Conservation (phyloP, 92 coral and sea anemone species). For the Nematostella vectensis region DNA sequence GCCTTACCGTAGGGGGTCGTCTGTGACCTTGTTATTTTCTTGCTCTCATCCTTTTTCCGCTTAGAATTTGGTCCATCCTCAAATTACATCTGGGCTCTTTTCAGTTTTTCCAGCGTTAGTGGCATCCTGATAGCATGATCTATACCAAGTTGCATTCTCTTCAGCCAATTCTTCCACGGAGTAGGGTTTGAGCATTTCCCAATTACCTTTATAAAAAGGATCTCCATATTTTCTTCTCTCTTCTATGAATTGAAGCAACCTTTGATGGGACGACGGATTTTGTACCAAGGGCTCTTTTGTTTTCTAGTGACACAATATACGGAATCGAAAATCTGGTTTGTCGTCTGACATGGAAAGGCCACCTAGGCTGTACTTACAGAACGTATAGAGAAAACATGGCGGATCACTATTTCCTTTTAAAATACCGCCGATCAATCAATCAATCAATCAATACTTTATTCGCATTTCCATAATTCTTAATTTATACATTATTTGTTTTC, state of each 20-base stretch:
- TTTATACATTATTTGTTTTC: too few species aligned
- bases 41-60: constrained; percentile 2
- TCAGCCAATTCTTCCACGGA: constrained; percentile 11
- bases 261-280: constrained; percentile 22
- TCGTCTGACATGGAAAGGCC: constrained; percentile 10
- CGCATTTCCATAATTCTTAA: too few species aligned
- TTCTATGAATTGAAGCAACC: constrained; percentile 17
- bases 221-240: constrained; percentile 25
- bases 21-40: constrained; percentile 22
- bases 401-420: constrained; percentile 17
- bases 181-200: too few species aligned
- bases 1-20: constrained; percentile 22
- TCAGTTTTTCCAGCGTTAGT: constrained; percentile 26
- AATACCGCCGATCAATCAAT: too few species aligned
- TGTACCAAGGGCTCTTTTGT: constrained; percentile 9
- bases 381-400: constrained; percentile 17
- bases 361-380: too few species aligned
- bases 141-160: constrained; percentile 17
- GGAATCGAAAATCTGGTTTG: constrained; percentile 9
- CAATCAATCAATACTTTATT: too few species aligned
- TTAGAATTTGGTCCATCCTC: too few species aligned
- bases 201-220: constrained; percentile 7
- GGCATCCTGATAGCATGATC: too few species aligned
- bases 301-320: constrained; percentile 19
- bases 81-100: constrained; percentile 19